Evolutionary conservation across 2,888 invertebrate species (phyloP), one percentile per base, ranked within the genome.

Genomic region (Herminia tarsipennalis): DNA sequence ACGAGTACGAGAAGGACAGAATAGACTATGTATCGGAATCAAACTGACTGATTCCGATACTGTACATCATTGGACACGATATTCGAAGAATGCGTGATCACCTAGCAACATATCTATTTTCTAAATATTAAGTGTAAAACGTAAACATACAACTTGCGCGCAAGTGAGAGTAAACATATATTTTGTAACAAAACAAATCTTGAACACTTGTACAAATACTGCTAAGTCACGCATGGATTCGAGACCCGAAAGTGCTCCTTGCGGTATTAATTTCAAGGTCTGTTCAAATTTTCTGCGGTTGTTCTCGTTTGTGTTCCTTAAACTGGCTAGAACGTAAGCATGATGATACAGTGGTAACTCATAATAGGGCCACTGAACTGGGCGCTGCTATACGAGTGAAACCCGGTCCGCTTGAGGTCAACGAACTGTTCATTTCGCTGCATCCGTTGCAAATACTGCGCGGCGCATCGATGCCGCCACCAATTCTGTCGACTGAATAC

Each of bases 391-490:
- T 82, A 82, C 82, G 81, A 90, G 91, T 89, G 88, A 90, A 91
- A 90, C 90, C 87, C 81, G 83, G 86, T 85, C 77, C 73, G 82
- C 74, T 76, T 76, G 83, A 81, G 90, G 86, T 89, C 88, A 83
- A 81, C 75, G 90, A 89, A 88, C 91, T 86, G 83, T 82, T 86
- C 87, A 88, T 90, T 90, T 91, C 80, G 88, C 91, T 91, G 90
- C 90, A 91, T 90, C 88, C 89, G 88, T 89, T 91, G 91, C 89
- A 88, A 91, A 90, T 88, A 88, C 78, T 83, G 78, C 77, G 81
- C 76, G 73, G 82, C 82, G 83, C 87, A 86, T 84, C 84, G 74
- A 74, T 73, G 77, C 81, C 78, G 80, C 86, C 80, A 81, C 86
- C 83, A 85, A 86, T 86, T 86, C 83, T 81, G 79, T 75, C 72